Conservation (phyloP, 2,113 vertebrate species). For the Actenoides lindsayi region DNA sequence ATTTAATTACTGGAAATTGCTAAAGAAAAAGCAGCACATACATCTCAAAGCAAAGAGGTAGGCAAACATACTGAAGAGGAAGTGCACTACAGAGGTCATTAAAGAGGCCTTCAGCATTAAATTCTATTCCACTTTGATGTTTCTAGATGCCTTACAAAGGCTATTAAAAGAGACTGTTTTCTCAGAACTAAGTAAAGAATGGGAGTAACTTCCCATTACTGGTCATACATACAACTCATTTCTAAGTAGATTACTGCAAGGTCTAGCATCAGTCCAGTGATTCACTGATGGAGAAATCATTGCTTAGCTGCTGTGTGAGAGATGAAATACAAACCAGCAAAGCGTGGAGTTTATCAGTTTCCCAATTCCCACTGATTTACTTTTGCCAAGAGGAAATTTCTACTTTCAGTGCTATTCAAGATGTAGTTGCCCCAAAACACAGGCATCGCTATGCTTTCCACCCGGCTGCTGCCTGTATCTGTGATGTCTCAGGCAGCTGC, state of each 20-base stretch:
- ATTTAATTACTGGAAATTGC: not conserved
- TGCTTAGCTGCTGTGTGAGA: not conserved
- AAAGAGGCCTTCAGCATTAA: not conserved
- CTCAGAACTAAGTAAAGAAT: not conserved
- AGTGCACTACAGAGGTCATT: not conserved
- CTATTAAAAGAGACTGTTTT: not conserved
- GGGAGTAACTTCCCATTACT: not conserved
- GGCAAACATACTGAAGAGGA: not conserved
- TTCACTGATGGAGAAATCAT: not conserved
- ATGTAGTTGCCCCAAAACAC: not conserved
- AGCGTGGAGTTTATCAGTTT: not conserved
- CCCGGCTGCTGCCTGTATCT: not conserved
- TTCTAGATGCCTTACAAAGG: not conserved
- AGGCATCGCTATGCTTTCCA: not conserved
- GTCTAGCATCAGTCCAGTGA: not conserved
- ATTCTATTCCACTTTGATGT: not conserved
- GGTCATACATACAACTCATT: not conserved
- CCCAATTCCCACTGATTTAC: not conserved
- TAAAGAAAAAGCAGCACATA: not conserved
- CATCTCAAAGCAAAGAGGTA: not conserved
- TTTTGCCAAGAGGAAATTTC: not conserved
- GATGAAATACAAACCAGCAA: not conserved
- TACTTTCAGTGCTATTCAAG: not conserved
- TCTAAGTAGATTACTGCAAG: not conserved
- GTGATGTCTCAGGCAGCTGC: accelerated